Evolutionary conservation across 2,113 vertebrate genomes (phyloP).

Genomic region (Axis porcinus): DNA sequence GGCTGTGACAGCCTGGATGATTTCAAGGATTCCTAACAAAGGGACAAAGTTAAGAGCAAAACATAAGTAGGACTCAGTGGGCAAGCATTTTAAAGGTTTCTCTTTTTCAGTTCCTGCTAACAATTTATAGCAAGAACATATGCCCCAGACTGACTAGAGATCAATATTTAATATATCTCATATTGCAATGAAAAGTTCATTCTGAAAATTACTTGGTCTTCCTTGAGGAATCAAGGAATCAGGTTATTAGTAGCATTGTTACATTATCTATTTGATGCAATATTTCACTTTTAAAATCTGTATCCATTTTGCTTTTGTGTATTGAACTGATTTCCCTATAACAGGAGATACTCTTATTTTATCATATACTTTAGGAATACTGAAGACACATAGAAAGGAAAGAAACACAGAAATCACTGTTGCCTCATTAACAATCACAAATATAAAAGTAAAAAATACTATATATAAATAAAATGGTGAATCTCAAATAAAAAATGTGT

Average conservation of each 20-base stretch:
- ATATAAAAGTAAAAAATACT: background rate
- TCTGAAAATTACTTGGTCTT: slow-evolving; percentile 70
- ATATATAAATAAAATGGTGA: background rate
- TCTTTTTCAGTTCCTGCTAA: background rate
- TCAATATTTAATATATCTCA: slow-evolving; percentile 59
- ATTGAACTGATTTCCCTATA: slow-evolving; percentile 74
- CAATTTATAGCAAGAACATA: background rate
- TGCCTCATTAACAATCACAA: background rate
- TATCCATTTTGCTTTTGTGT: slow-evolving; percentile 71
- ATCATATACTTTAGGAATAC: slow-evolving; percentile 27
- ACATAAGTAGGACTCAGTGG: background rate
- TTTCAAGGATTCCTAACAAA: background rate
- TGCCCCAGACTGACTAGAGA: slow-evolving; percentile 40
- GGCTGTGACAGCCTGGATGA: background rate
- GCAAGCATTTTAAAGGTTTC: background rate
- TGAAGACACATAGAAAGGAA: slow-evolving; percentile 26
- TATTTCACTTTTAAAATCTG: slow-evolving; percentile 72
- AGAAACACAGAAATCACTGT: background rate
- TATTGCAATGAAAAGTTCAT: slow-evolving; percentile 69
- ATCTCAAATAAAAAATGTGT: background rate
- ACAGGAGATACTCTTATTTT: slow-evolving; percentile 63
- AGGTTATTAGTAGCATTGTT: slow-evolving; percentile 69
- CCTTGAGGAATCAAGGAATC: slow-evolving; percentile 61
- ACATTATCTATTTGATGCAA: slow-evolving; percentile 70
- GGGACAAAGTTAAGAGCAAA: background rate